Base-by-base conservation (phyloP, 2,888 invertebrate genomes). In the Archips crataeganus region DNA sequence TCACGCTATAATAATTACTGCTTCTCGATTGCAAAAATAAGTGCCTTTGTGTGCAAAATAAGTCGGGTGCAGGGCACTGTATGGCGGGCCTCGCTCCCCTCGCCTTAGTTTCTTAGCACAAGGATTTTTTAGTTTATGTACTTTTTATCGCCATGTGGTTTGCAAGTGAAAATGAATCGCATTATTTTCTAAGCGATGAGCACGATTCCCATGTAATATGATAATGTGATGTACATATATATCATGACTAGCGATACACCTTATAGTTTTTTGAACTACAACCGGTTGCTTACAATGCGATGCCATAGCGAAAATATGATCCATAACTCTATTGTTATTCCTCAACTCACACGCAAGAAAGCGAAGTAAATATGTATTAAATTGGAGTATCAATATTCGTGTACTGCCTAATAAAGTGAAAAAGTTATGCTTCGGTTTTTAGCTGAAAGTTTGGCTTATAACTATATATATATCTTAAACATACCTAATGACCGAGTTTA, bases 171-270 rank as follows among this genome's bases (percentile, higher is more conserved):
- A 94, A 91, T 85, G 89, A 90, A 91, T 86, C 89, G 90, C 87
- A 91, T 92, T 90, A 93, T 94, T 93, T 92, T 90, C 90, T 90
- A 90, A 90, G 87, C 91, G 87, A 90, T 90, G 88, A 89, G 91
- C 92, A 93, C 91, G 90, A 89, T 89, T 91, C 92, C 87, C 92
- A 82, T 92, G 94, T 94, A 93, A 92, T 94, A 94, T 94, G 93
- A 93, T 94, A 94, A 94, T 94, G 90, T 84, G 84, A 87, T 84
- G 87, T 91, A 93, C 93, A 91, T 93, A 23, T 23, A 23, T 93
- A 39, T 91, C 88, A 93, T 92, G 90, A 88, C 87, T 90, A 87
- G 83, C 85, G 85, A 81, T 85, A 85, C 87, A 89, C 90, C 87
- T 85, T 87, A 88, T 91, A 88, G 88, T 93, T 93, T 93, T 94